These are phyloP conservation scores for Redunca redunca DNA, from an alignment of 2,113 vertebrate genomes.

Conservation along the genomic window DNA sequence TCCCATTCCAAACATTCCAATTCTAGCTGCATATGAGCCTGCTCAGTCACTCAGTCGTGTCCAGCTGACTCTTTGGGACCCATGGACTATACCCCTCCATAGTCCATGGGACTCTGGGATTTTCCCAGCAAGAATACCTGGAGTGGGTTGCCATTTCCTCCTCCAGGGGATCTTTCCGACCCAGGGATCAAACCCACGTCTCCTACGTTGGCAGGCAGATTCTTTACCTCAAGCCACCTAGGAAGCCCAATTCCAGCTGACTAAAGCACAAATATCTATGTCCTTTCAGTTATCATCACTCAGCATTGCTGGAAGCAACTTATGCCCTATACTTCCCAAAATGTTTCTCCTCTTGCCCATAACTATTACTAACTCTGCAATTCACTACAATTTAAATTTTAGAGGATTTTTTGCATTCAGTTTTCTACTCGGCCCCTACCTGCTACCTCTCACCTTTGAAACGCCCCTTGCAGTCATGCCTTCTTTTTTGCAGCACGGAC, in stretches of 20 bases:
- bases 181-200: background rate
- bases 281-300: background rate
- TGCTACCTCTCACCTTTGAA: background rate
- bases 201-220: background rate
- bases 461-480: background rate
- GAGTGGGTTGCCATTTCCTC: background rate
- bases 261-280: background rate
- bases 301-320: background rate
- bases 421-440: background rate
- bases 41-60: background rate
- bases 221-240: background rate
- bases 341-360: background rate
- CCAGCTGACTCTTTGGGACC: background rate
- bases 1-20: background rate
- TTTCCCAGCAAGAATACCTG: background rate
- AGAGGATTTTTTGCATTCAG: background rate
- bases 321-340: background rate
- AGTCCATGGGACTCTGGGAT: background rate
- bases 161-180: background rate
- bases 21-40: background rate
- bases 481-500: background rate
- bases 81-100: background rate
- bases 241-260: background rate
- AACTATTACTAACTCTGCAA: background rate
- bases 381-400: background rate